Evolutionary conservation across 23 tunicate species (phyloP), one percentile per base, ranked within the genome.

Genomic region (Clavelina lepadiformis): DNA sequence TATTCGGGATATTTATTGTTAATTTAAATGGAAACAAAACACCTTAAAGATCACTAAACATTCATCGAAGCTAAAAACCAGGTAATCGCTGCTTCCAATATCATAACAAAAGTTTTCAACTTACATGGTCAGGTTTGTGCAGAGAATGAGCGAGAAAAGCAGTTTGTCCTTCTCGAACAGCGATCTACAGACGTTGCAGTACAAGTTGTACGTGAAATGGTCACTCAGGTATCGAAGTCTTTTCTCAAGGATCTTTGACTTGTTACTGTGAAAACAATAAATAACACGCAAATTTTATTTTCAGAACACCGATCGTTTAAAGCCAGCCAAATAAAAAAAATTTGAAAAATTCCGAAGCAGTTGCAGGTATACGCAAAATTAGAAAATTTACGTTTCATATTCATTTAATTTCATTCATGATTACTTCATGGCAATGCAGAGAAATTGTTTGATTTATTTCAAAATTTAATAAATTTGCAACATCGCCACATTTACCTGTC

Each of bases 171-270:
- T 93, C 55, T 93, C 98, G 55, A 93, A 93, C 41, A 93, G 75
- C 47, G 98, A 93, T 24, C 98, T 82, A 68, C 98, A 93, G 19
- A 93, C 94, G 70, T 93, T 93, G 74, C 98, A 93, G 64, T 93
- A 93, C 46, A 93, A 63, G 63, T 85, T 93, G 94, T 93, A 93
- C n/a, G 98, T 93, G 88, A 93, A 93, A 82, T 83, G 93, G 57
- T 93, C 98, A 56, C 82, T 87, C 47, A 93, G 51, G 51, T 93
- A 93, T 2, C 98, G 79, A 13, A 93, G 74, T 7, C 98, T 67
- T 68, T 93, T 93, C 65, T 93, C 98, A 52, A 93, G 33, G 7
- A 83, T 93, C 79, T 79, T 78, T 23, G 98, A 83, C 41, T 93
- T 93, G 83, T 93, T 93, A 53, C 93, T 83, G 78, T 29, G 53